A percentile compares a stretch with the other conserved stretches of the same genome.
These are phyloP conservation scores for Eupsittula cactorum DNA, from an alignment of 2,113 vertebrate genomes.

Conservation along the genomic window DNA sequence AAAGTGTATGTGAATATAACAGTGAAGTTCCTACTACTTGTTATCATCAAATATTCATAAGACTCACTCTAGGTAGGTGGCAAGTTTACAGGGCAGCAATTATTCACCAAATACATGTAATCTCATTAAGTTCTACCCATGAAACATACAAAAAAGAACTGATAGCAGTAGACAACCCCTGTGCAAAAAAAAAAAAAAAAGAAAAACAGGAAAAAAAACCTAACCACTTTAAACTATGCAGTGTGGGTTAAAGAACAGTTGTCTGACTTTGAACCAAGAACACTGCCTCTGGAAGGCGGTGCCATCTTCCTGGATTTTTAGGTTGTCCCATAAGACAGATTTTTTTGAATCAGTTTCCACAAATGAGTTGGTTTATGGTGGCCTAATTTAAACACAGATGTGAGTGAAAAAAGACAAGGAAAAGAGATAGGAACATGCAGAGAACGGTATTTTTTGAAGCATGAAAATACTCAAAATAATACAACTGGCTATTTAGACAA, in stretches of 20 bases:
- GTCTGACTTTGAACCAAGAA: neutral
- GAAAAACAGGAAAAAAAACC: neutral
- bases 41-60: constrained; percentile 48
- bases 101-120: constrained; percentile 26
- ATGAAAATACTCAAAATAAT: neutral
- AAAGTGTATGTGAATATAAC: neutral
- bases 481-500: neutral
- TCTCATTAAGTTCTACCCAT: neutral
- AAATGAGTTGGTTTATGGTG: neutral
- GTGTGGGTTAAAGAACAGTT: neutral
- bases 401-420: neutral
- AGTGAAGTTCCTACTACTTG: constrained; percentile 29
- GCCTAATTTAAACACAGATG: neutral
- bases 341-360: neutral
- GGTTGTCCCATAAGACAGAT: neutral
- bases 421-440: neutral
- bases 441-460: neutral
- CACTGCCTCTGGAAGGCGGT: neutral
- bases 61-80: neutral
- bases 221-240: neutral
- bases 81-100: neutral
- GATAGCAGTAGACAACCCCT: neutral
- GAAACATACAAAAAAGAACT: neutral
- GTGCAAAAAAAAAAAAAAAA: neutral
- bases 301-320: neutral